Evolutionary conservation across 2,797 vertebrate species (phyloP).

Genomic region (Epinephelus malabaricus): DNA sequence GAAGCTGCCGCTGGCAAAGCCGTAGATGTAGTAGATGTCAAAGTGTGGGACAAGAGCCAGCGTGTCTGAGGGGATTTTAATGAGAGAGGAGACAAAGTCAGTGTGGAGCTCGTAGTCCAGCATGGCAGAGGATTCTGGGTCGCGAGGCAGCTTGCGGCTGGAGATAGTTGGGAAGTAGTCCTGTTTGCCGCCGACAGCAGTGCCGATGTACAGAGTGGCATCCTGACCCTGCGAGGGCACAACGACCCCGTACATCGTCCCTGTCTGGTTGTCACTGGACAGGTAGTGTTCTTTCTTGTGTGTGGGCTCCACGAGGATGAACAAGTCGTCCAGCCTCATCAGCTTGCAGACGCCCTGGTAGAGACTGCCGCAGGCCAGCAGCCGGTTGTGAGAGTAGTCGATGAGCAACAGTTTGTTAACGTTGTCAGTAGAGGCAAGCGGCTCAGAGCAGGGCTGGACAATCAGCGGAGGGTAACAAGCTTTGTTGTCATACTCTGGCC

Average conservation of each 20-base stretch:
- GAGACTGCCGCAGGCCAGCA: slow-evolving; percentile 97
- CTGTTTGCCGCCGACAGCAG: slow-evolving; percentile 97
- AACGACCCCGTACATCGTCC: slow-evolving; percentile 98
- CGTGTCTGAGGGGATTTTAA: slow-evolving; percentile 99
- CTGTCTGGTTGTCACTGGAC: slow-evolving; percentile 96
- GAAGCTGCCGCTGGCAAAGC: slow-evolving; percentile 94
- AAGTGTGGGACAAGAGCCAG: slow-evolving; percentile 95
- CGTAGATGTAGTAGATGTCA: slow-evolving; percentile 98
- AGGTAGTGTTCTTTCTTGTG: slow-evolving; percentile 99
- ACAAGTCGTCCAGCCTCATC: slow-evolving; percentile 96
- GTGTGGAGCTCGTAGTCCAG: slow-evolving; percentile 98
- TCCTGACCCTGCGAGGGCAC: slow-evolving; percentile 93
- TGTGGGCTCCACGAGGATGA: slow-evolving; percentile 96
- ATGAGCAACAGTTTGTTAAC: slow-evolving; percentile 98
- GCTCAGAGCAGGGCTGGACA: slow-evolving; percentile 96
- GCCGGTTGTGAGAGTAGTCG: slow-evolving; percentile 96
- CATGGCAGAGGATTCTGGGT: slow-evolving; percentile 98
- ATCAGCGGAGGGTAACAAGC: slow-evolving; percentile 98
- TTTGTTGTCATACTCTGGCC: slow-evolving; percentile 98
- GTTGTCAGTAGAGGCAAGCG: slow-evolving; percentile 95
- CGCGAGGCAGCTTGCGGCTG: slow-evolving; percentile 95
- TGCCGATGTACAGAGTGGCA: slow-evolving; percentile 96
- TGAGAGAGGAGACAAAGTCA: slow-evolving; percentile 98
- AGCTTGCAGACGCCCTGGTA: slow-evolving; percentile 99
- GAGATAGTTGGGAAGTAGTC: slow-evolving; percentile 99